Evolutionary conservation across 2,888 invertebrate genomes (phyloP).

Genomic region (Xanthorhoe spadicearia): DNA sequence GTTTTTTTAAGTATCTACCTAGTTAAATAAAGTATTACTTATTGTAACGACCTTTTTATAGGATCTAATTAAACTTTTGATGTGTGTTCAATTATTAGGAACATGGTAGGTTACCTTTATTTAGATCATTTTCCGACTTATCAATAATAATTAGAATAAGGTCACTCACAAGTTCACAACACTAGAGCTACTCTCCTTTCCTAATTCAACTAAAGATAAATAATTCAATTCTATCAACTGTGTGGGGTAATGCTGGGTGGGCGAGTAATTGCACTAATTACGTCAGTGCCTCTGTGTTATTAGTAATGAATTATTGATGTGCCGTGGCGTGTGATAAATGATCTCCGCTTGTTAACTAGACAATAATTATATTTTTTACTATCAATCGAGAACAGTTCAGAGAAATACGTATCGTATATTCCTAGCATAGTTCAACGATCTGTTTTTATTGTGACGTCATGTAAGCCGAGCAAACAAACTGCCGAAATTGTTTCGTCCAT

Average conservation of each 20-base stretch:
- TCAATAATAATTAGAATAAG: not conserved
- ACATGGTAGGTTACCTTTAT: no score
- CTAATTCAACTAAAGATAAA: constrained; percentile 71
- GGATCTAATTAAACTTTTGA: no score
- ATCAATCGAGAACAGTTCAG: constrained; percentile 40
- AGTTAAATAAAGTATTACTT: no score
- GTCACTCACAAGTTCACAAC: constrained; percentile 31
- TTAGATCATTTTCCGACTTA: no score
- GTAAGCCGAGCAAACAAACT: constrained; percentile 35
- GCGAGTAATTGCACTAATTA: constrained; percentile 81
- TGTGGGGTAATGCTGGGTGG: constrained; percentile 73
- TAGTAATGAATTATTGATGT: constrained; percentile 81
- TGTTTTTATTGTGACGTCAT: constrained; percentile 29
- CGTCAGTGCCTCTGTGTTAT: constrained; percentile 76
- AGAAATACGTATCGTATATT: constrained; percentile 24
- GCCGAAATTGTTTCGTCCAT: constrained; percentile 55
- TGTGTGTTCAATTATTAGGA: not conserved
- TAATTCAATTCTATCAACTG: constrained; percentile 70
- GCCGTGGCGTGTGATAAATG: constrained; percentile 68
- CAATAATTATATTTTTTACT: constrained; percentile 54
- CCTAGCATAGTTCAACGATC: constrained; percentile 26
- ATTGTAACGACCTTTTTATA: no score
- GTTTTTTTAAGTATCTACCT: no score
- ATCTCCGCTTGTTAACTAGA: constrained; percentile 65
- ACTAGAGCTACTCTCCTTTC: constrained; percentile 43